Evolutionary conservation across 2,888 invertebrate genomes (phyloP), one percentile per base, ranked within the genome.

Genomic region (Metopia argyrocephala): DNA sequence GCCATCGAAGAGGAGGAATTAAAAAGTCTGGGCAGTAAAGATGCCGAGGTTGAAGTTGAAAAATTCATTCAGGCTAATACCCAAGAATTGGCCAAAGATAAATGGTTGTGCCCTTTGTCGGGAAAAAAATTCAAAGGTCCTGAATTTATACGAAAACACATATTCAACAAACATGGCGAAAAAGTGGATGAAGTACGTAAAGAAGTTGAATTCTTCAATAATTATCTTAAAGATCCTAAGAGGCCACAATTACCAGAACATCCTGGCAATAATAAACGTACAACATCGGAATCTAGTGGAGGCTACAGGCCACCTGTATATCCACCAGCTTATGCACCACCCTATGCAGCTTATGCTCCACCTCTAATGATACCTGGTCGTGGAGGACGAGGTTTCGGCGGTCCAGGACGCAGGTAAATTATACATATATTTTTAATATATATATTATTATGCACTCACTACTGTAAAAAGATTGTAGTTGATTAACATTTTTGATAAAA

Each of bases 101-200:
- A 99, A 87, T 99, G 99, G 99, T 91, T 99, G 84, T 99, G 99
- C 91, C 99, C 99, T 0, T 91, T 99, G 7, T 98, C 98, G 71
- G 99, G 99, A 1, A 99, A 99, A 90, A 99, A 99, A 90, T 99
- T 99, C 91, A 99, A 99, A 90, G 95, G 99, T 0, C 98, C 99
- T 0, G 99, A 99, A 89, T 99, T 98, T 91, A 98, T 99, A 31
- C 94, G 97, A 79, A 99, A 99, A 89, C 99, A 99, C 89, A 98
- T 99, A 83, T 96, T 97, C 88, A 98, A 98, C 90, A 99, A 99
- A 88, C 99, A 99, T 87, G 95, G 91, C 0, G 99, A 99, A 87
- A 99, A 98, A 91, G 95, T 99, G 54, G 97, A 98, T 48, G 98
- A 99, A 91, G 98, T 98, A 1, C 96, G 96, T 83, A 96, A 97